Conservation (phyloP, 1,140 invertebrate genomes). For the Formica exsecta region DNA sequence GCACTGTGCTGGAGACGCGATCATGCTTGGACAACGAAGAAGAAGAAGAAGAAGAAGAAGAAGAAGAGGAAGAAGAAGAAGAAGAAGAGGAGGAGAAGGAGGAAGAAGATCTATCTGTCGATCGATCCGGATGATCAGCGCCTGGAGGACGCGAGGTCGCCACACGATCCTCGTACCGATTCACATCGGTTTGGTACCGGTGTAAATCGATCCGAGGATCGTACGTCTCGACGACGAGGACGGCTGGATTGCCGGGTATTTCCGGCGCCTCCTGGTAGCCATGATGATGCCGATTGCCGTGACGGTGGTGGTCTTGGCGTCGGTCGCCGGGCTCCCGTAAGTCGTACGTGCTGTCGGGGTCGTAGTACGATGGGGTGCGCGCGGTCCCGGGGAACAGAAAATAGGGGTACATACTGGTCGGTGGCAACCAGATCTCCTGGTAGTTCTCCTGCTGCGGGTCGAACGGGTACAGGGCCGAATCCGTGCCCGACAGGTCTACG, state of each 20-base stretch:
- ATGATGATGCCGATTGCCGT: conserved; percentile 74
- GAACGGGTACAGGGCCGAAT: conserved; percentile 87
- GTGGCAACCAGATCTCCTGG: conserved; percentile 87
- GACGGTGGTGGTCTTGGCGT: conserved; percentile 52
- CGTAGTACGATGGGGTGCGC: conserved; percentile 83
- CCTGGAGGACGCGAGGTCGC: conserved; percentile 59
- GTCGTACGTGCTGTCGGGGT: conserved; percentile 78
- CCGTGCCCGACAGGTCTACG: conserved; percentile 87
- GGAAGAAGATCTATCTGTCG: conserved; percentile 75
- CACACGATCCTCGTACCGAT: conserved; percentile 67
- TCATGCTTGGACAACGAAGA: conserved; percentile 83
- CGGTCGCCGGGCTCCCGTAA: conserved; percentile 72
- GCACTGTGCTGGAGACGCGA: conserved; percentile 81
- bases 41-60: conserved; percentile 77
- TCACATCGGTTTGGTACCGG: conserved; percentile 54
- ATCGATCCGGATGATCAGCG: conserved; percentile 61
- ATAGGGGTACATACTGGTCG: conserved; percentile 88
- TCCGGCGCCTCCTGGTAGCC: conserved; percentile 78
- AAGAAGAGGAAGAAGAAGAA: conserved; percentile 72
- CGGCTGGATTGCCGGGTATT: conserved; percentile 77
- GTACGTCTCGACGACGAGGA: conserved; percentile 74
- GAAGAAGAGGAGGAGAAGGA: conserved; percentile 73
- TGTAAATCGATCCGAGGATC: conserved; percentile 78
- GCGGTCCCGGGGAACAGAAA: conserved; percentile 87
- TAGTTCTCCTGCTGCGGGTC: conserved; percentile 86